A percentile compares a stretch with the other conserved stretches of the same genome.
Evolutionary conservation across 2,113 vertebrate species (phyloP).

Genomic region (Nothobranchius kuhntae): DNA sequence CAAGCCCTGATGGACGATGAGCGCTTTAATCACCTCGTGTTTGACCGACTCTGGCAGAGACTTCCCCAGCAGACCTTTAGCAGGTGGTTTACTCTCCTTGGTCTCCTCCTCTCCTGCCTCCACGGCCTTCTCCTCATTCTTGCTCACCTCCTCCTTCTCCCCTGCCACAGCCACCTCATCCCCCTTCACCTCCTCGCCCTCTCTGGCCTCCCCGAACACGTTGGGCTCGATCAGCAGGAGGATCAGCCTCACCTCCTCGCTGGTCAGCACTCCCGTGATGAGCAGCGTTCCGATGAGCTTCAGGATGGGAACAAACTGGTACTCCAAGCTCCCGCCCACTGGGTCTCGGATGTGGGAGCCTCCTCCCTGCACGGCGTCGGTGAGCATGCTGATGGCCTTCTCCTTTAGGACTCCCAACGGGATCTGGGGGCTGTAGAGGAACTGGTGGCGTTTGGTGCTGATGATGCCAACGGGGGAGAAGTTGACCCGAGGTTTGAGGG

Average conservation of each 20-base stretch:
- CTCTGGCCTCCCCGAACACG: slow-evolving; percentile 88
- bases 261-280: slow-evolving; percentile 90
- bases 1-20: too few relatives aligned
- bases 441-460: slow-evolving; percentile 78
- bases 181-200: slow-evolving; percentile 71
- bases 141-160: slow-evolving; percentile 85
- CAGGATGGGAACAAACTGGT: slow-evolving; percentile 95
- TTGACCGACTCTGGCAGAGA: slow-evolving; percentile 94
- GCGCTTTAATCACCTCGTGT: slow-evolving; percentile 83
- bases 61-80: slow-evolving; percentile 91
- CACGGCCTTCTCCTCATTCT: slow-evolving; percentile 78
- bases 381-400: slow-evolving; percentile 94
- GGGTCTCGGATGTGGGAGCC: slow-evolving; percentile 93
- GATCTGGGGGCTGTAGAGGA: slow-evolving; percentile 88
- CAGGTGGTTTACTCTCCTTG: slow-evolving; percentile 80
- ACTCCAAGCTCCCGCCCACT: slow-evolving; percentile 89
- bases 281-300: slow-evolving; percentile 91
- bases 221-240: slow-evolving; percentile 90
- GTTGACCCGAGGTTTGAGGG: slow-evolving; percentile 86
- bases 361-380: slow-evolving; percentile 90
- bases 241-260: slow-evolving; percentile 89
- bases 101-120: slow-evolving; percentile 90
- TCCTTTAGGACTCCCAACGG: slow-evolving; percentile 88
- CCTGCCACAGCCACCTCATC: slow-evolving; percentile 29
- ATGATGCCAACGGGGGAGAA: slow-evolving; percentile 89